These are phyloP conservation scores for Malurus leucopterus DNA, from an alignment of 2,797 vertebrate species.

Conservation along the genomic window DNA sequence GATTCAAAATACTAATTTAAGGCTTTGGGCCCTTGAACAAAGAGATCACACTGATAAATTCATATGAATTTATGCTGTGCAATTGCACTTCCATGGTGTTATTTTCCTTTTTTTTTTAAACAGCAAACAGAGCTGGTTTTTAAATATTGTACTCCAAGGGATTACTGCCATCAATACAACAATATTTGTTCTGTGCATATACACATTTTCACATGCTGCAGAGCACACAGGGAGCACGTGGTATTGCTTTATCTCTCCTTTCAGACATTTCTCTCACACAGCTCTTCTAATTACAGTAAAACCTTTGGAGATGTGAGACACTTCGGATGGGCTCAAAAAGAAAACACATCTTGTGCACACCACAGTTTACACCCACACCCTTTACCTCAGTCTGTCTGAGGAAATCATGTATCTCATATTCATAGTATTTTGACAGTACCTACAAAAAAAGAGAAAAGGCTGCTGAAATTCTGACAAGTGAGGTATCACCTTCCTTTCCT, in stretches of 20 bases:
- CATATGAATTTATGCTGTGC: neutral
- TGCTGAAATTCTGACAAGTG: neutral
- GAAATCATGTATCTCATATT: neutral
- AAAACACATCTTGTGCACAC: neutral
- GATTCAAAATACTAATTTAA: slow-evolving; percentile 31
- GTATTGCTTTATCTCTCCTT: neutral
- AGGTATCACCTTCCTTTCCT: neutral
- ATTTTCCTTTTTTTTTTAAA: neutral
- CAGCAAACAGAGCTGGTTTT: neutral
- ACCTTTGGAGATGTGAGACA: neutral
- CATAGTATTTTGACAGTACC: neutral
- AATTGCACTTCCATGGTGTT: accelerated
- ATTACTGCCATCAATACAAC: neutral
- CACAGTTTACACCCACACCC: neutral
- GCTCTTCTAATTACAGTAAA: neutral
- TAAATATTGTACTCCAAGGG: neutral
- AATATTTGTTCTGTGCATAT: neutral
- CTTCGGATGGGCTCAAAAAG: neutral
- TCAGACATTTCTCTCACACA: neutral
- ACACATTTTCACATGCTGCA: neutral
- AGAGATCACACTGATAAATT: neutral
- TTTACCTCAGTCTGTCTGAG: neutral
- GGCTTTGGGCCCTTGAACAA: neutral
- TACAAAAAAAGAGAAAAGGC: neutral
- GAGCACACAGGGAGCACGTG: neutral